phyloP scores from a whole-genome alignment of 2,888 invertebrate species.

The Morpho helenor region DNA sequence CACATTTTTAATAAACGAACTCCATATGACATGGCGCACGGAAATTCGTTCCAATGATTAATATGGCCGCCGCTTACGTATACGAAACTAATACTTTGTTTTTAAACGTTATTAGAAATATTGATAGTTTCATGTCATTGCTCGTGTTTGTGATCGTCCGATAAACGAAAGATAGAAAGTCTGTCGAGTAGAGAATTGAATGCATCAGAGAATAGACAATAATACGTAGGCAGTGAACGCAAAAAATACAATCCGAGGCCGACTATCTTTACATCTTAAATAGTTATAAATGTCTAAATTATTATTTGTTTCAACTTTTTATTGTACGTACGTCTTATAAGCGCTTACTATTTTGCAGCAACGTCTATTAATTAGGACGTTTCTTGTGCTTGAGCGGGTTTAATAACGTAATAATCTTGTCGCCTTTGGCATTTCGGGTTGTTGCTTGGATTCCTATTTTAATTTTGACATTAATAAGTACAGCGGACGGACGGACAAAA shows the following conservation, averaged over 20 bases:
- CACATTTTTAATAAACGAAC: conserved; percentile 79
- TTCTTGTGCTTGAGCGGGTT: conserved; percentile 42
- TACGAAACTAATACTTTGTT: conserved; percentile 74
- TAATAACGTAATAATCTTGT: conserved; percentile 64
- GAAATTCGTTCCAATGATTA: conserved; percentile 78
- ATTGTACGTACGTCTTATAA: conserved; percentile 14
- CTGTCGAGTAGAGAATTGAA: conserved; percentile 63
- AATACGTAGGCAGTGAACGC: conserved; percentile 52
- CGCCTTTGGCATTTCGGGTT: conserved; percentile 58
- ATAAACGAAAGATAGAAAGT: conserved; percentile 74
- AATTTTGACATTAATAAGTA: conserved; percentile 68
- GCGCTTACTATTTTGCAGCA: conserved; percentile 36
- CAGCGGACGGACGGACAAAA: conserved; percentile 57
- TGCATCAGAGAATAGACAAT: conserved; percentile 49
- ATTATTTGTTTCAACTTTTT: conserved; percentile 30
- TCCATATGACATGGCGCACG: conserved; percentile 75
- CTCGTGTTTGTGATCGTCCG: conserved; percentile 69
- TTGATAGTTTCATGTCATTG: conserved; percentile 78
- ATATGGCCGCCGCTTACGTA: conserved; percentile 67
- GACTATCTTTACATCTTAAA: conserved; percentile 44
- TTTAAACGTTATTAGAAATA: conserved; percentile 77
- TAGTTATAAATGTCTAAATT: conserved; percentile 26
- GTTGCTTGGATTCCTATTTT: conserved; percentile 60
- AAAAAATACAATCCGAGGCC: conserved; percentile 37
- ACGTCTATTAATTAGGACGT: conserved; percentile 59